Evolutionary conservation across 1,140 invertebrate species (phyloP).

Genomic region (Conopomorpha cramerella): DNA sequence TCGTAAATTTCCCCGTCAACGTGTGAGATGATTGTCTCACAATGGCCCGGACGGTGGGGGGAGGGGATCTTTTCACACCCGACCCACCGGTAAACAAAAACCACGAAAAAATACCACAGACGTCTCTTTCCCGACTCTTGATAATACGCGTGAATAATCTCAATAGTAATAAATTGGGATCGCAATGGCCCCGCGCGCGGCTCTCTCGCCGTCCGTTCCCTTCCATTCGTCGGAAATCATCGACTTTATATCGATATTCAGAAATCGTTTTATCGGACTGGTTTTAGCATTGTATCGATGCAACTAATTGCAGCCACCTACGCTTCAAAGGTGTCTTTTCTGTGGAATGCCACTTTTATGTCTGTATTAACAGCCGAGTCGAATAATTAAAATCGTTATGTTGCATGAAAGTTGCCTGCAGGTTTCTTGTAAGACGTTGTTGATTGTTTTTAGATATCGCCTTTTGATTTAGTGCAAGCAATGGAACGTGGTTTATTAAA

Average conservation of each 20-base stretch:
- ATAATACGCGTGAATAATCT: slow-evolving; percentile 56
- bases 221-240: slow-evolving; percentile 18
- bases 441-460: too few species aligned
- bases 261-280: slow-evolving; percentile 5
- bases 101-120: too few species aligned
- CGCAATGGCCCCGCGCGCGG: slow-evolving; percentile 42
- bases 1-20: slow-evolving; percentile 57
- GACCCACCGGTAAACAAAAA: background rate
- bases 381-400: too few species aligned
- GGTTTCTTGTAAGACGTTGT: too few species aligned
- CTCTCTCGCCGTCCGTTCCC: too few species aligned
- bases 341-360: slow-evolving; percentile 25
- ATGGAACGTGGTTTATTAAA: too few species aligned
- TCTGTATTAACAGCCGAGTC: slow-evolving; percentile 24
- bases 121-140: slow-evolving; percentile 21
- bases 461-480: too few species aligned
- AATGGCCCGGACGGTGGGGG: too few species aligned
- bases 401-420: too few species aligned
- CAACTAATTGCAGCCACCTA: slow-evolving; percentile 35
- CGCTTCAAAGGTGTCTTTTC: slow-evolving; percentile 15
- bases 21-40: slow-evolving; percentile 55
- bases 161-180: slow-evolving; percentile 56
- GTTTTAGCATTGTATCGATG: slow-evolving; percentile 16
- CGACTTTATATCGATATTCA: slow-evolving; percentile 13
- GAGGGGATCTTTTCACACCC: background rate